Conservation (phyloP, 2,888 invertebrate genomes). For the Xanthia icteritia region DNA sequence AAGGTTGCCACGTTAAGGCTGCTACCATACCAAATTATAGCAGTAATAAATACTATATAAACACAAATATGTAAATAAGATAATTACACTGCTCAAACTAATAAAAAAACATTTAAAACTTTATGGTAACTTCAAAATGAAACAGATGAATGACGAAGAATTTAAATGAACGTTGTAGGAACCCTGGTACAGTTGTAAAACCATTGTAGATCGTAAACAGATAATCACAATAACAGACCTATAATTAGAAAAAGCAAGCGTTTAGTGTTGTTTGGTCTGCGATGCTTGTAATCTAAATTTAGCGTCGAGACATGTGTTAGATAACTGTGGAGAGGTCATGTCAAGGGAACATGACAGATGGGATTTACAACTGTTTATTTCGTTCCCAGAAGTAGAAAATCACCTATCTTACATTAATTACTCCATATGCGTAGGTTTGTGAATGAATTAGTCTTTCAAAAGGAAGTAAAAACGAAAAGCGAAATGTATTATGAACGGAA, state of each 20-base stretch:
- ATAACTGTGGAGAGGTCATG: slow-evolving; percentile 67
- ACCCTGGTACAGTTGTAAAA: slow-evolving; percentile 63
- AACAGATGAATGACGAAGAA: slow-evolving; percentile 45
- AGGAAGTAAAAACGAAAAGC: background rate
- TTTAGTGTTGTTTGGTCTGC: slow-evolving; percentile 66
- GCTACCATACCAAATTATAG: slow-evolving; percentile 9
- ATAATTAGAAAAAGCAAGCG: slow-evolving; percentile 71
- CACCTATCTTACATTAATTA: background rate
- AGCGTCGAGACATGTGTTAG: slow-evolving; percentile 68
- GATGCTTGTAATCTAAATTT: slow-evolving; percentile 69
- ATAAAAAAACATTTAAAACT: slow-evolving; percentile 47
- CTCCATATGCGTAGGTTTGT: background rate
- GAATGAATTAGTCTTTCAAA: background rate
- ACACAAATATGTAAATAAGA: slow-evolving; percentile 37
- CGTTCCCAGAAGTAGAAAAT: slow-evolving; percentile 21
- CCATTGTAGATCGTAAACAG: slow-evolving; percentile 65
- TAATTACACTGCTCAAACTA: slow-evolving; percentile 13
- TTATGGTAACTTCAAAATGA: slow-evolving; percentile 43
- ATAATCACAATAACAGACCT: slow-evolving; percentile 68
- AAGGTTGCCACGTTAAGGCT: slow-evolving; percentile 43
- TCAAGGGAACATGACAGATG: slow-evolving; percentile 67
- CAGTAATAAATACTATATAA: slow-evolving; percentile 33
- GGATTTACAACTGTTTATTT: slow-evolving; percentile 57
- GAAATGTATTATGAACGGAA: slow-evolving; percentile 1
- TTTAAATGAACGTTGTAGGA: slow-evolving; percentile 38